Percentiles rank a stretch among this genome's conserved stretches.
Evolutionary conservation across 2,113 vertebrate species (phyloP).

Genomic region (Bungarus multicinctus): DNA sequence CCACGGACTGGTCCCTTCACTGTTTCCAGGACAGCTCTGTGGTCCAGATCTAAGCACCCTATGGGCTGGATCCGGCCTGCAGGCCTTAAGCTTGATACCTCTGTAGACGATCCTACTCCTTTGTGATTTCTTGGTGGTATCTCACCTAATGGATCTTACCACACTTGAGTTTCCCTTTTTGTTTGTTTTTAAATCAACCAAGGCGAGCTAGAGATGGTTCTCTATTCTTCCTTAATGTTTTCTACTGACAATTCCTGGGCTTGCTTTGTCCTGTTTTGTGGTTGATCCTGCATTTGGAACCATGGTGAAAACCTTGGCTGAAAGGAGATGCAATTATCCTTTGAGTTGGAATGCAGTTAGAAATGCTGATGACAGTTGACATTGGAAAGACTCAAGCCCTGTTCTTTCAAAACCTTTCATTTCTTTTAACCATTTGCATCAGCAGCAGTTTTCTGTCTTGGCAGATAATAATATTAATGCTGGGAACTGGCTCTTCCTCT

Average conservation of each 20-base stretch:
- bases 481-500: neutral
- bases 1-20: fast-evolving
- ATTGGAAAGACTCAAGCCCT: neutral
- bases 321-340: neutral
- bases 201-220: neutral
- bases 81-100: too few relatives aligned
- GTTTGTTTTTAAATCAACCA: neutral
- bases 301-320: neutral
- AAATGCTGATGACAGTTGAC: neutral
- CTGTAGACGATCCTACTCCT: neutral
- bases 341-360: neutral
- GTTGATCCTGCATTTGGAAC: neutral
- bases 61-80: fast-evolving
- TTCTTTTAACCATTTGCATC: neutral
- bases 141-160: neutral
- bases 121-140: neutral
- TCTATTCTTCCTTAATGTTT: neutral
- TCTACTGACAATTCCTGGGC: neutral
- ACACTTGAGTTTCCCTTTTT: neutral
- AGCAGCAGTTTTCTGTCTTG: conserved; percentile 1
- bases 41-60: too few relatives aligned
- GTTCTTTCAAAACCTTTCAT: neutral
- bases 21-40: too few relatives aligned
- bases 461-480: neutral
- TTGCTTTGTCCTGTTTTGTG: neutral